Percentiles rank a stretch among this genome's conserved stretches.
Evolutionary conservation across 2,113 vertebrate species (phyloP).

Genomic region (Dendropsophus ebraccatus): DNA sequence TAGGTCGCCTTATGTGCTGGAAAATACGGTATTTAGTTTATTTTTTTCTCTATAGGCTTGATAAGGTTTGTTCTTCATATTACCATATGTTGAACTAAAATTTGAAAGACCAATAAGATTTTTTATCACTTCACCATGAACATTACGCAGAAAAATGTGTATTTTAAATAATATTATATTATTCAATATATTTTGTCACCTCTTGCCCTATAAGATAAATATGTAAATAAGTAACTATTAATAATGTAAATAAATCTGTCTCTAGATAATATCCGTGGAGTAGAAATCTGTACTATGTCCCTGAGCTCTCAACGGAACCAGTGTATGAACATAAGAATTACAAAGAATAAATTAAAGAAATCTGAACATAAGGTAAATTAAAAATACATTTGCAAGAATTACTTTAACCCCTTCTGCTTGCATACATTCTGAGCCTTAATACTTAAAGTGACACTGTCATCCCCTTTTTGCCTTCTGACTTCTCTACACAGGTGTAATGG

Average conservation of each 20-base stretch:
- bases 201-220: not conserved
- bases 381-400: not conserved
- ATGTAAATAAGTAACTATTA: not conserved
- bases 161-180: not conserved
- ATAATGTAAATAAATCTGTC: constrained; percentile 47
- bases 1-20: too few relatives aligned
- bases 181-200: not conserved
- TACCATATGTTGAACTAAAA: not conserved
- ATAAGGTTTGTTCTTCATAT: too few relatives aligned
- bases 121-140: not conserved
- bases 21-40: too few relatives aligned
- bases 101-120: not conserved
- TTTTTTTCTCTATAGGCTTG: too few relatives aligned
- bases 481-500: too few relatives aligned
- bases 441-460: too few relatives aligned
- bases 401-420: too few relatives aligned
- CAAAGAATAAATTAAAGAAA: constrained; percentile 51
- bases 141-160: not conserved
- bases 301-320: constrained; percentile 70
- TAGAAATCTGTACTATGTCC: constrained; percentile 77
- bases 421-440: too few relatives aligned
- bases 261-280: constrained; percentile 78
- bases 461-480: too few relatives aligned
- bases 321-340: constrained; percentile 73
- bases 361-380: constrained; percentile 13